Evolutionary conservation across 1,140 invertebrate genomes (phyloP), one percentile per base, ranked within the genome.

Genomic region (Aplysia californica): DNA sequence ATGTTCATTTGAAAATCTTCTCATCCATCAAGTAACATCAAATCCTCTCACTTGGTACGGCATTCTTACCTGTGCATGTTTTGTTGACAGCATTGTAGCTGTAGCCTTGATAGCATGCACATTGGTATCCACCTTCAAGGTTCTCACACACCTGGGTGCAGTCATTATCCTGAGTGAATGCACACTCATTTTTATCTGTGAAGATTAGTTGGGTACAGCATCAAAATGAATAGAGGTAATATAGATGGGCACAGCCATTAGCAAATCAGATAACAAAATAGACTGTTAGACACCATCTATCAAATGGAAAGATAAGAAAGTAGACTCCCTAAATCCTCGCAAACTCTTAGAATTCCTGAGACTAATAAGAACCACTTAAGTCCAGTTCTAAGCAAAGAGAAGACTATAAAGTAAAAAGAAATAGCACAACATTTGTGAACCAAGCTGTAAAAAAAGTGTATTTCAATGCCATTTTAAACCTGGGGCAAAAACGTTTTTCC

Each of bases 161-260:
- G 0, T 80, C 69, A 67, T 78, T 79, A 0, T 66, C 67, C 15
- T 41, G 15, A 29, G 56, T 55, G 38, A 65, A 38, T 18, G 29
- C n/a, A 76, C 81, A 83, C 36, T 83, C 81, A 58, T 83, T 41
- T 5, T 79, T 73, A 67, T 83, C 71, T 33, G 39, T 33, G 2
- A n/a, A 41, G 41, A n/a, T n/a, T n/a, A n/a, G n/a, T n/a, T n/a
- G n/a, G n/a, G n/a, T n/a, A n/a, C n/a, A n/a, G n/a, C n/a, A n/a
- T n/a, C n/a, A n/a, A n/a, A n/a, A n/a, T n/a, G n/a, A n/a, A n/a
- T n/a, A n/a, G n/a, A n/a, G n/a, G n/a, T n/a, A n/a, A n/a, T n/a
- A n/a, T n/a, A n/a, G n/a, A n/a, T n/a, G n/a, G n/a, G n/a, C n/a
- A n/a, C n/a, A n/a, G n/a, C n/a, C n/a, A n/a, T n/a, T n/a, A n/a